These are phyloP conservation scores for Agrochola litura DNA, from an alignment of 2,888 invertebrate genomes.

Conservation along the genomic window DNA sequence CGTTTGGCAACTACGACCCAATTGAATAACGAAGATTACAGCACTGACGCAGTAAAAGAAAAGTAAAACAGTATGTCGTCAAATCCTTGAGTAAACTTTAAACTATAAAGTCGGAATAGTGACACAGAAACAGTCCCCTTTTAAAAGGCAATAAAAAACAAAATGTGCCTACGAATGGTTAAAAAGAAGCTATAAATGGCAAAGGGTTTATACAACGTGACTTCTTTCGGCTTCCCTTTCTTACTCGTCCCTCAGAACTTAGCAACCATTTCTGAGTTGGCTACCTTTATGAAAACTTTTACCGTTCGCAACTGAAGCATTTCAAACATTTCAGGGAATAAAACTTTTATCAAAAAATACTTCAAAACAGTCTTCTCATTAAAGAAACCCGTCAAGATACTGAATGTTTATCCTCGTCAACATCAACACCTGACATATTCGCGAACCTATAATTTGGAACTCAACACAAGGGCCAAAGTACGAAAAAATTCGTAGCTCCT, in stretches of 20 bases:
- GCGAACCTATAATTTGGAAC: conserved; percentile 65
- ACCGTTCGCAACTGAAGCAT: conserved; percentile 4
- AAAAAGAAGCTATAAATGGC: conserved; percentile 39
- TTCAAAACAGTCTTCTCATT: conserved; percentile 10
- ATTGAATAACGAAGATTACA: conserved; percentile 27
- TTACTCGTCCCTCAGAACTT: background rate
- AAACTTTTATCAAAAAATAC: conserved; percentile 3
- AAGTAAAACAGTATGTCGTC: conserved; percentile 25
- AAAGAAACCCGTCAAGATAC: conserved; percentile 1
- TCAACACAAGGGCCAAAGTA: conserved; percentile 29
- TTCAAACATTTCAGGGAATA: conserved; percentile 6
- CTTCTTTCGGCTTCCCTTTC: conserved; percentile 10
- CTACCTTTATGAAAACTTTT: background rate
- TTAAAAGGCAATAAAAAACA: conserved; percentile 40
- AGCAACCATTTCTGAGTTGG: background rate
- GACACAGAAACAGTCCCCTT: conserved; percentile 35
- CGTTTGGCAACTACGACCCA: conserved; percentile 4
- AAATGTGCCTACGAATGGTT: conserved; percentile 11
- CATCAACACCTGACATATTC: conserved; percentile 32
- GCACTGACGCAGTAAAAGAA: conserved; percentile 14
- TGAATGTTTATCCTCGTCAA: conserved; percentile 40
- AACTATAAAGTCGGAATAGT: conserved; percentile 38
- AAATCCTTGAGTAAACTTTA: conserved; percentile 36
- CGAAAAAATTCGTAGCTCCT: conserved; percentile 45
- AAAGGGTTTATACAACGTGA: conserved; percentile 22